A percentile compares a stretch with the other conserved stretches of the same genome.
Conservation (phyloP, 1,140 invertebrate species). For the Aphidius gifuensis region DNA sequence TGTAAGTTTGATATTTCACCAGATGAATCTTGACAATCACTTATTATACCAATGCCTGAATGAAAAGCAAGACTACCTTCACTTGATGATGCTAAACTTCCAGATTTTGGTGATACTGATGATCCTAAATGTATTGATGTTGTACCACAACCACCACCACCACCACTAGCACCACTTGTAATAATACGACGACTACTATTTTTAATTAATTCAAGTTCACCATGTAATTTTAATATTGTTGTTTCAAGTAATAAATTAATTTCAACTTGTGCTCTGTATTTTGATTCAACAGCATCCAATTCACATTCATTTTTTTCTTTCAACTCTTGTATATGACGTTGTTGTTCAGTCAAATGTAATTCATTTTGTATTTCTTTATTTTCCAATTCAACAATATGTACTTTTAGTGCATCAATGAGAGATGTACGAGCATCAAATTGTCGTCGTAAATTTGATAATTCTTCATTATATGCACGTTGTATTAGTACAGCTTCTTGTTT, state of each 20-base stretch:
- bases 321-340: conserved; percentile 52
- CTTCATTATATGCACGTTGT: conserved; percentile 47
- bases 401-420: conserved; percentile 46
- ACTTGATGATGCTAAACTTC: conserved; percentile 52
- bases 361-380: conserved; percentile 53
- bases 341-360: conserved; percentile 50
- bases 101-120: conserved; percentile 49
- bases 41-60: conserved; percentile 45
- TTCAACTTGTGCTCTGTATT: conserved; percentile 67
- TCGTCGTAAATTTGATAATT: conserved; percentile 47
- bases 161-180: conserved; percentile 31
- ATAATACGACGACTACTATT: conserved; percentile 12
- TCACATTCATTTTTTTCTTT: conserved; percentile 57
- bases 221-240: conserved; percentile 63
- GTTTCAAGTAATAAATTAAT: conserved; percentile 68
- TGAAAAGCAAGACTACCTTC: conserved; percentile 52
- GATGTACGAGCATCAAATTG: conserved; percentile 50
- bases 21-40: conserved; percentile 48
- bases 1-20: conserved; percentile 52
- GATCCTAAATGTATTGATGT: conserved; percentile 41
- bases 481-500: conserved; percentile 44
- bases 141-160: conserved; percentile 15
- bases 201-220: conserved; percentile 53
- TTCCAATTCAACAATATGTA: conserved; percentile 52
- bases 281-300: conserved; percentile 65